Percentiles rank a stretch among this genome's conserved stretches.
phyloP scores from a whole-genome alignment of 1,140 invertebrate species.

The Pogonus chalceus region DNA sequence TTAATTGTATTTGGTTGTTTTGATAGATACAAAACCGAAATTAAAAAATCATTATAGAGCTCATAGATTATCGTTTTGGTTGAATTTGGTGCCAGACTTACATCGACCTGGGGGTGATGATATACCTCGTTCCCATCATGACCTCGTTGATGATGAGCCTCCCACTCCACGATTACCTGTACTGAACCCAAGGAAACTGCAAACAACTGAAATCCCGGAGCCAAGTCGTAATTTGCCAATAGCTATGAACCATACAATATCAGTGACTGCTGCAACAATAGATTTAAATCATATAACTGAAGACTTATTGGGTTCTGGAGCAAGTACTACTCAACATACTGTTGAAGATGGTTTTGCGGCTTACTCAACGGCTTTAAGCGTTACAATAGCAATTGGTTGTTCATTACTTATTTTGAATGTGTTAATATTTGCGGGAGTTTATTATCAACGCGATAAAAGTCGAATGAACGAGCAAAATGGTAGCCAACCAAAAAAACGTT shows the following conservation, averaged over 20 bases:
- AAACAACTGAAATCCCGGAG: conserved; percentile 42
- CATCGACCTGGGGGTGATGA: conserved; percentile 79
- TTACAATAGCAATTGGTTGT: conserved; percentile 91
- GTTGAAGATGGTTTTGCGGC: conserved; percentile 76
- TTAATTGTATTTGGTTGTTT: no score
- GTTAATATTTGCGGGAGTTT: conserved; percentile 86
- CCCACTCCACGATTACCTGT: conserved; percentile 43
- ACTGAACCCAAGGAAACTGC: conserved; percentile 40
- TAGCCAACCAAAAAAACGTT: conserved; percentile 56
- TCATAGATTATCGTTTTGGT: conserved; percentile 88
- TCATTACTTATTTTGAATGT: conserved; percentile 82
- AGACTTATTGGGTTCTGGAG: conserved; percentile 27
- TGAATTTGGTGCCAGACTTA: conserved; percentile 90
- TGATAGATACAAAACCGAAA: conserved; percentile 77
- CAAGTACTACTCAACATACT: conserved; percentile 43
- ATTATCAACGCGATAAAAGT: conserved; percentile 83
- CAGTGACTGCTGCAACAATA: conserved; percentile 30
- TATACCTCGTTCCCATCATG: conserved; percentile 75
- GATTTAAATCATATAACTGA: conserved; percentile 30
- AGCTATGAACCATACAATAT: conserved; percentile 32
- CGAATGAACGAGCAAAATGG: conserved; percentile 48
- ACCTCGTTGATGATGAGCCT: conserved; percentile 63
- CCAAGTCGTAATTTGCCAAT: conserved; percentile 22
- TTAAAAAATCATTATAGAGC: conserved; percentile 91
- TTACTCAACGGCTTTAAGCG: conserved; percentile 78